Conservation (phyloP, 92 coral and sea anemone species). For the Zoanthus solanderi region DNA sequence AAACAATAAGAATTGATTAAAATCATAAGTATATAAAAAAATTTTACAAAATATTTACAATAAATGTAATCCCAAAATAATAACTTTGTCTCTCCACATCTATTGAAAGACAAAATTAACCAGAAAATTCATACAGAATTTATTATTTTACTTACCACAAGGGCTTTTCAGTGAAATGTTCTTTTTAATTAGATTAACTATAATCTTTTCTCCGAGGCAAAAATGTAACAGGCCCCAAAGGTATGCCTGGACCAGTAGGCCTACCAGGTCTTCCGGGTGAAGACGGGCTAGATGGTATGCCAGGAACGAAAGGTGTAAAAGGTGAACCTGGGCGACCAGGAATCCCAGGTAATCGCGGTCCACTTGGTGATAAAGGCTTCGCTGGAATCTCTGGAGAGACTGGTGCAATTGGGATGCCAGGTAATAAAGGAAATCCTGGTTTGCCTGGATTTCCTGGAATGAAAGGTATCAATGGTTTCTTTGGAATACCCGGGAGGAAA, state of each 20-base stretch:
- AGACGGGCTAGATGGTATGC: constrained; percentile 56
- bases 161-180: no score
- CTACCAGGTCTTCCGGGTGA: constrained; percentile 53
- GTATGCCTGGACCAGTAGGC: constrained; percentile 66
- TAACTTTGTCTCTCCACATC: no score
- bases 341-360: not conserved
- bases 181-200: not conserved
- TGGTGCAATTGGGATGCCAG: constrained; percentile 68
- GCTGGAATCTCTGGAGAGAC: constrained; percentile 51
- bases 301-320: constrained; percentile 31
- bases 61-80: no score
- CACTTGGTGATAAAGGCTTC: constrained; percentile 8
- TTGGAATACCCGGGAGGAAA: constrained; percentile 36
- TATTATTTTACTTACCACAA: no score
- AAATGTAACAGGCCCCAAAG: constrained; percentile 48
- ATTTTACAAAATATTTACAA: no score
- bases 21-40: no score
- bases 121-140: no score
- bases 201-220: not conserved
- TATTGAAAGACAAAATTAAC: no score
- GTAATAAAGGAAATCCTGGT: constrained; percentile 53
- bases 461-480: constrained; percentile 58
- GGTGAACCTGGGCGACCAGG: constrained; percentile 67
- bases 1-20: no score
- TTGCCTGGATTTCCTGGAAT: constrained; percentile 54